Evolutionary conservation across 2,888 invertebrate genomes (phyloP).

Genomic region (Dioctria rufipes): DNA sequence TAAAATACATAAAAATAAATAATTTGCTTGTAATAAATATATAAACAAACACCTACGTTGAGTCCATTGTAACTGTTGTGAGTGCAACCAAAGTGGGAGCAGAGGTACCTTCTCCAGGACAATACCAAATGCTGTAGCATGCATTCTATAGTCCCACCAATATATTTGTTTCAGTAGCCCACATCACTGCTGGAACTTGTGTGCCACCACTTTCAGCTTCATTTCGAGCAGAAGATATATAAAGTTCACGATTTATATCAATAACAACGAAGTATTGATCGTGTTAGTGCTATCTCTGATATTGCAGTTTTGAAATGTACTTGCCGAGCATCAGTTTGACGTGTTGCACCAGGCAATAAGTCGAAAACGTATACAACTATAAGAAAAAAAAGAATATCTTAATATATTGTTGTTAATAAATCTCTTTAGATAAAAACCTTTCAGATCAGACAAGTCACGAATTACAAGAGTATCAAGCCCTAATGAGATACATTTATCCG

Average conservation of each 20-base stretch:
- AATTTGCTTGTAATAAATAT: neutral
- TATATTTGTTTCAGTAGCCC: conserved; percentile 85
- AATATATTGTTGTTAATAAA: neutral
- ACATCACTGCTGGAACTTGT: conserved; percentile 73
- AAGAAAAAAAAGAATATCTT: neutral
- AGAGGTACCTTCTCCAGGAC: conserved; percentile 81
- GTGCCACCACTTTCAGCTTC: conserved; percentile 47
- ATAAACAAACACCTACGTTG: conserved; percentile 65
- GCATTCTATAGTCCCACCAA: conserved; percentile 85
- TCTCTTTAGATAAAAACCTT: conserved; percentile 73
- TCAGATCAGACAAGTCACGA: conserved; percentile 87
- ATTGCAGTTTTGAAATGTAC: conserved; percentile 78
- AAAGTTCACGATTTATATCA: conserved; percentile 91
- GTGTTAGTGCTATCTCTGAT: conserved; percentile 87
- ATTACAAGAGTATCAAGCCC: conserved; percentile 91
- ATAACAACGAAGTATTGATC: conserved; percentile 88
- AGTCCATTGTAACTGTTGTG: conserved; percentile 74
- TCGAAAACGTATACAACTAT: conserved; percentile 89
- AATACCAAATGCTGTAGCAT: conserved; percentile 86
- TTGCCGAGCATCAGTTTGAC: conserved; percentile 79
- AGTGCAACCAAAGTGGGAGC: conserved; percentile 80
- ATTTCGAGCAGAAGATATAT: conserved; percentile 76
- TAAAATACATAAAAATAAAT: neutral
- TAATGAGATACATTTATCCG: conserved; percentile 82
- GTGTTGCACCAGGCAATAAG: conserved; percentile 73